Conservation (phyloP, 2,797 vertebrate species). For the Gallinago stenura region DNA sequence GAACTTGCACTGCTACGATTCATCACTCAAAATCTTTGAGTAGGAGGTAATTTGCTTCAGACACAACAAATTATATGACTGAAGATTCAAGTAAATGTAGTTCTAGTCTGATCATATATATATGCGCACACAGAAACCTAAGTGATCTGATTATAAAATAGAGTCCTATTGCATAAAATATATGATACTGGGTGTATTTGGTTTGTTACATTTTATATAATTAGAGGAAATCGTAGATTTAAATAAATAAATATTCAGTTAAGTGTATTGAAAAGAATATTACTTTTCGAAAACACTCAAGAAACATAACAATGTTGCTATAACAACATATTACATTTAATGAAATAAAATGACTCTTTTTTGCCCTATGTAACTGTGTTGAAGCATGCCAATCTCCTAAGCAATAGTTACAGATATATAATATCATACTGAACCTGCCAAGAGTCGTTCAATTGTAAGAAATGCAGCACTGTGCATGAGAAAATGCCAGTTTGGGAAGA, state of each 20-base stretch:
- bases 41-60: conserved; percentile 8
- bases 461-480: neutral
- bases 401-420: neutral
- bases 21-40: neutral
- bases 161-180: neutral
- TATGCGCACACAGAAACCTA: neutral
- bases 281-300: neutral
- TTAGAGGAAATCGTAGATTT: neutral
- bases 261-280: neutral
- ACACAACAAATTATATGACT: neutral
- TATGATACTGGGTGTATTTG: neutral
- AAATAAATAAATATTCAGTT: conserved; percentile 19
- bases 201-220: conserved; percentile 20
- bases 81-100: neutral
- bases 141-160: neutral
- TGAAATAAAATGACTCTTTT: neutral
- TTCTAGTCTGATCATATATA: neutral
- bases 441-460: neutral
- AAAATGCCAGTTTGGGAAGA: neutral
- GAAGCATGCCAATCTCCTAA: neutral
- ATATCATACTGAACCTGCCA: neutral
- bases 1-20: conserved; percentile 5
- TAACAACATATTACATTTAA: neutral
- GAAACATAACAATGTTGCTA: neutral
- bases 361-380: neutral